Percentiles rank a stretch among this genome's conserved stretches.
phyloP scores from a whole-genome alignment of 2,113 vertebrate species.

The Sisor rabdophorus region DNA sequence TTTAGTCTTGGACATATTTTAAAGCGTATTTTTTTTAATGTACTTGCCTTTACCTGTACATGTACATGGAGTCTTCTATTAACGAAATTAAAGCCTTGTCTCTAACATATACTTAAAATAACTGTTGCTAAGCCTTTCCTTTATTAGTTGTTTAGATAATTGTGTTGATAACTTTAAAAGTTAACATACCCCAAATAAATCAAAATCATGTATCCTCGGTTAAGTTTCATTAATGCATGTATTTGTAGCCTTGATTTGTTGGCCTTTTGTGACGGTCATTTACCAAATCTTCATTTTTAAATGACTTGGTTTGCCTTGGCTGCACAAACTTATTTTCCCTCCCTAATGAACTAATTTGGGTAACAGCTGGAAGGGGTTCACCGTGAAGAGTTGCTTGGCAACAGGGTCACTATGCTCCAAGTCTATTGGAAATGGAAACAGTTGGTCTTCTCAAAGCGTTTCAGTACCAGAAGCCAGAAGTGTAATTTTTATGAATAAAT shows the following conservation, averaged over 20 bases:
- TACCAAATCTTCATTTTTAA: conserved; percentile 35
- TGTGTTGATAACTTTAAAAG: conserved; percentile 21
- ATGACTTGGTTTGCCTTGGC: conserved; percentile 34
- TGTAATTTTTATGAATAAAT: conserved; percentile 25
- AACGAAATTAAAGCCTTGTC: background rate
- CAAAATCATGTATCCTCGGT: background rate
- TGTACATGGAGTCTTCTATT: background rate
- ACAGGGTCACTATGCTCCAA: conserved; percentile 52
- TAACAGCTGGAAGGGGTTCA: conserved; percentile 60
- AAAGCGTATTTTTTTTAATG: no score
- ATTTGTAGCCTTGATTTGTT: conserved; percentile 19
- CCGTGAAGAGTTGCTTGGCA: conserved; percentile 64
- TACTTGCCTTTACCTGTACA: background rate
- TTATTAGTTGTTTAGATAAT: conserved; percentile 65
- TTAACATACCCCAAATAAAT: background rate
- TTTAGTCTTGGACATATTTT: no score
- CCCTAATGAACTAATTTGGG: conserved; percentile 61
- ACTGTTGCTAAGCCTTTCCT: conserved; percentile 58
- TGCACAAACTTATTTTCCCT: conserved; percentile 54
- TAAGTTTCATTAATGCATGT: background rate
- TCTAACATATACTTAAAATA: conserved; percentile 50
- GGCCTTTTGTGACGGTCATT: conserved; percentile 29
- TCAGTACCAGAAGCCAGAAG: conserved; percentile 30
- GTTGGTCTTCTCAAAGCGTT: conserved; percentile 40
- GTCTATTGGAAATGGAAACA: conserved; percentile 48